phyloP scores from a whole-genome alignment of 2,113 vertebrate species.

The Mormyrus iriodes region DNA sequence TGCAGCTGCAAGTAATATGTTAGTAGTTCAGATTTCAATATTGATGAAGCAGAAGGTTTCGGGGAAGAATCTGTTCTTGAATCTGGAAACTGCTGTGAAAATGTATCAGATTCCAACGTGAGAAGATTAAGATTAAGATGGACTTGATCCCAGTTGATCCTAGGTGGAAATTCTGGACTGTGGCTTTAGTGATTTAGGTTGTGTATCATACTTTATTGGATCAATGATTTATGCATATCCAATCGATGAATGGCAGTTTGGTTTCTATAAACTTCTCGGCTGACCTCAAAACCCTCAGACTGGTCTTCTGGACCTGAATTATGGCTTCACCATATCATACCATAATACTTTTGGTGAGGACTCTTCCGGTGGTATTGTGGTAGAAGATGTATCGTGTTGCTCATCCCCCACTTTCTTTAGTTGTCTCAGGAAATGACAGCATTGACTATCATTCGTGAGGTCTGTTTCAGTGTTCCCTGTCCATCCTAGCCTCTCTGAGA shows the following conservation, averaged over 20 bases:
- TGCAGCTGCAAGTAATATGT: background rate
- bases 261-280: background rate
- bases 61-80: background rate
- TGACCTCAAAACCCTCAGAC: background rate
- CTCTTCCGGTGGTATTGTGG: no score
- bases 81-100: background rate
- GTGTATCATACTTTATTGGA: background rate
- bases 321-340: background rate
- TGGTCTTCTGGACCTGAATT: background rate
- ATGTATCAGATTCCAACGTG: background rate
- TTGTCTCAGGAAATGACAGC: background rate
- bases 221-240: background rate
- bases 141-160: background rate
- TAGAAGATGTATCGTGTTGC: no score
- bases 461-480: background rate
- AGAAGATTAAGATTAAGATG: background rate
- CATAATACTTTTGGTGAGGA: no score
- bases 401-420: background rate
- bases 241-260: background rate
- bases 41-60: background rate
- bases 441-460: background rate
- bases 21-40: background rate
- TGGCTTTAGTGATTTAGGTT: background rate
- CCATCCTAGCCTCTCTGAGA: background rate
- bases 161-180: background rate